Conservation (phyloP, 2,113 vertebrate species). For the Coreoperca whiteheadi region DNA sequence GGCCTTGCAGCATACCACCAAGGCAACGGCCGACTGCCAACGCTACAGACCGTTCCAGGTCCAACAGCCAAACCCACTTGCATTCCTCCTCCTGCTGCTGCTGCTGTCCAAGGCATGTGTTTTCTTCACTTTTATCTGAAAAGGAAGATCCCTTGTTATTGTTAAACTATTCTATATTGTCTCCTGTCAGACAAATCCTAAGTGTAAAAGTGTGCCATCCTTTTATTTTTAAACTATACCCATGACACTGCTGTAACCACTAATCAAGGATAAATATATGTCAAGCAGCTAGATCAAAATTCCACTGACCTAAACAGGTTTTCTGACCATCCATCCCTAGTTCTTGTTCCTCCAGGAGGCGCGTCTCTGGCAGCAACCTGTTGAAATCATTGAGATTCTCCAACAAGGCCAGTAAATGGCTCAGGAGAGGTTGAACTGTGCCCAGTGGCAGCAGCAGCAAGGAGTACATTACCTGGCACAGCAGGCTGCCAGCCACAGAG, state of each 20-base stretch:
- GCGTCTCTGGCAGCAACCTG: constrained; percentile 82
- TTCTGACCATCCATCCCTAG: constrained; percentile 72
- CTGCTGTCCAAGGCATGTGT: constrained; percentile 32
- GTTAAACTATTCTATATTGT: background rate
- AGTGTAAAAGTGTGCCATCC: background rate
- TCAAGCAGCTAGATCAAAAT: background rate
- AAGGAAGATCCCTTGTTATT: background rate
- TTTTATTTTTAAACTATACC: background rate
- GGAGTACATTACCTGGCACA: constrained; percentile 87
- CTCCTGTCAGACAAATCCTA: background rate
- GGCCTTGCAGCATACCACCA: constrained; percentile 86
- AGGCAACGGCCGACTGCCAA: constrained; percentile 85
- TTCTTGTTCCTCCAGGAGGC: constrained; percentile 82
- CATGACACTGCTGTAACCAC: background rate
- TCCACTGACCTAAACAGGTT: constrained; percentile 60
- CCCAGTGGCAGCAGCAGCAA: constrained; percentile 84
- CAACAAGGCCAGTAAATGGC: constrained; percentile 83
- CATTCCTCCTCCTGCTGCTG: constrained; percentile 65
- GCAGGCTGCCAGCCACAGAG: constrained; percentile 85
- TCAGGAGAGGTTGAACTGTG: constrained; percentile 82
- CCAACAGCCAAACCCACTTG: constrained; percentile 85
- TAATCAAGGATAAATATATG: background rate
- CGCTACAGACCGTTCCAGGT: constrained; percentile 85
- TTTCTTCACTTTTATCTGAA: constrained; percentile 76
- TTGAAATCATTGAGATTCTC: constrained; percentile 85